These are phyloP conservation scores for Lineus longissimus DNA, from an alignment of 1,140 invertebrate genomes.

Conservation along the genomic window DNA sequence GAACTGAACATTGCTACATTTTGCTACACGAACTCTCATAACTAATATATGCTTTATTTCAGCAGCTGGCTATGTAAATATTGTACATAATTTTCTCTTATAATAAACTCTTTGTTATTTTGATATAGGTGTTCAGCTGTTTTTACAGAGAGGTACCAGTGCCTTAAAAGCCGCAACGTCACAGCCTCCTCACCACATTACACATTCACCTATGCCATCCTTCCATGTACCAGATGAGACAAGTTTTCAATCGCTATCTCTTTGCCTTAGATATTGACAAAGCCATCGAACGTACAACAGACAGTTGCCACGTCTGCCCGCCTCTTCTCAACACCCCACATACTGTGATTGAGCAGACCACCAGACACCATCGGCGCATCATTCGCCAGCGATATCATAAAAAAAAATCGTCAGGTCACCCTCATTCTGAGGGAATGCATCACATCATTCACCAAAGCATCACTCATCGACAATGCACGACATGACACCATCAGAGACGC, in stretches of 20 bases:
- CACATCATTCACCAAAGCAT: slow-evolving; percentile 13
- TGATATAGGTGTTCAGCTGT: too few species aligned
- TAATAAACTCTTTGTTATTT: too few species aligned
- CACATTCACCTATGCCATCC: slow-evolving; percentile 28
- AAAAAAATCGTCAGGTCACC: slow-evolving; percentile 14
- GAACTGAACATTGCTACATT: too few species aligned
- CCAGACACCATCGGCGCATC: slow-evolving; percentile 8
- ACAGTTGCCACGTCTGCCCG: slow-evolving; percentile 19
- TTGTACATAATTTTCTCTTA: too few species aligned
- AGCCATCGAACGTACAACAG: slow-evolving; percentile 1
- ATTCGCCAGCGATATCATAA: slow-evolving; percentile 20
- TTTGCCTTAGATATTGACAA: slow-evolving; percentile 24
- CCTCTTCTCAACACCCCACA: slow-evolving; percentile 13
- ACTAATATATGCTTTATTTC: too few species aligned
- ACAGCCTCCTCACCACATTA: too few species aligned
- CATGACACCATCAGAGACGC: background rate
- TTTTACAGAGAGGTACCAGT: too few species aligned
- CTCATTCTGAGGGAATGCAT: slow-evolving; percentile 18
- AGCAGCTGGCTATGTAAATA: too few species aligned
- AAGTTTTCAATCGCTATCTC: slow-evolving; percentile 19
- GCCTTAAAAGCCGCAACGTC: too few species aligned
- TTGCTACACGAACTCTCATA: too few species aligned
- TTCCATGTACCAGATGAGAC: slow-evolving; percentile 19
- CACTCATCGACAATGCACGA: slow-evolving; percentile 11
- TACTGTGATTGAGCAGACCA: slow-evolving; percentile 8